Percentiles rank a stretch among this genome's conserved stretches.
phyloP scores from a whole-genome alignment of 1,140 invertebrate genomes.

The Paraescarpia echinospica region DNA sequence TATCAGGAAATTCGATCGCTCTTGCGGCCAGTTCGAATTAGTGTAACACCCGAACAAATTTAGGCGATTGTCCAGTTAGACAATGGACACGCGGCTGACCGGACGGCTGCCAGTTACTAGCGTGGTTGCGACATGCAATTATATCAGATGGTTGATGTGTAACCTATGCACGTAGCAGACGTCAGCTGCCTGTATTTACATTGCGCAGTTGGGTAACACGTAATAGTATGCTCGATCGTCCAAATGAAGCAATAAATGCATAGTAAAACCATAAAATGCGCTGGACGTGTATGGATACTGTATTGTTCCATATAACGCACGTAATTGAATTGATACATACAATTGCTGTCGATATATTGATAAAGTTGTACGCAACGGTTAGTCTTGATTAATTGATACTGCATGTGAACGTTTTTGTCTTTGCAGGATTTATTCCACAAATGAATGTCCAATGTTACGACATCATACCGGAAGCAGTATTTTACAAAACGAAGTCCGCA shows the following conservation, averaged over 20 bases:
- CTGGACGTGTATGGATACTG: neutral
- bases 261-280: neutral
- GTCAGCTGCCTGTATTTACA: neutral
- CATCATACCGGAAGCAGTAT: neutral
- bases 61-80: neutral
- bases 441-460: neutral
- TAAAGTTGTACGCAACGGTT: neutral
- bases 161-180: neutral
- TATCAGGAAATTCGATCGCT: conserved; percentile 1
- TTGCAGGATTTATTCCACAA: neutral
- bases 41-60: neutral
- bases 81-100: neutral
- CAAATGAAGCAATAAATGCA: neutral
- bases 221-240: neutral
- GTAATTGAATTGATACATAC: neutral
- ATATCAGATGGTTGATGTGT: neutral
- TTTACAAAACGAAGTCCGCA: neutral
- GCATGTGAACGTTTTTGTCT: neutral
- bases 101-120: neutral
- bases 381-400: neutral
- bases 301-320: neutral
- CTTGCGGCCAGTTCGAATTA: neutral
- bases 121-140: neutral
- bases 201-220: neutral
- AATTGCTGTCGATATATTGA: neutral